Conservation (phyloP, 2,113 vertebrate species). For the Spea multiplicata region DNA sequence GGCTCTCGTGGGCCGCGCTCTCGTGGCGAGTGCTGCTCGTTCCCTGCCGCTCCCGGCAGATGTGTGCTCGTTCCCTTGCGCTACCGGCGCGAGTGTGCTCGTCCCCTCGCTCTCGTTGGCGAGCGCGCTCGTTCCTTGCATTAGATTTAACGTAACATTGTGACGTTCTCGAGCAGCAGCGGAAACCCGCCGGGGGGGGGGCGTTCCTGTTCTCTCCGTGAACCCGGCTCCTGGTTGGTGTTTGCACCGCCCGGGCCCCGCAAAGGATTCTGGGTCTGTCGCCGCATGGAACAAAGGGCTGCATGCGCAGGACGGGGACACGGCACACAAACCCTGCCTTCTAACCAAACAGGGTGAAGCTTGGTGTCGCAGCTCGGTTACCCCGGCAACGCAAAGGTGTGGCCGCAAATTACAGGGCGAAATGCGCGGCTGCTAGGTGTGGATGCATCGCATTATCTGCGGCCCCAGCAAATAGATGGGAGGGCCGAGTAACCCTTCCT, state of each 20-base stretch:
- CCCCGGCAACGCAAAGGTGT: slow-evolving; percentile 50
- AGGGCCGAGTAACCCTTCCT: slow-evolving; percentile 1
- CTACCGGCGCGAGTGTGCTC: too few relatives aligned
- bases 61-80: too few relatives aligned
- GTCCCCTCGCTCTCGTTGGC: too few relatives aligned
- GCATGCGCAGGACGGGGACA: not conserved
- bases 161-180: too few relatives aligned
- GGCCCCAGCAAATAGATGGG: not conserved
- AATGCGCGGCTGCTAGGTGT: slow-evolving; percentile 10
- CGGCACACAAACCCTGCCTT: not conserved
- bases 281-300: slow-evolving; percentile 3
- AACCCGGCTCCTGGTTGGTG: too few relatives aligned
- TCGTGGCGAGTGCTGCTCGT: too few relatives aligned
- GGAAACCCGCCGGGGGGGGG: too few relatives aligned
- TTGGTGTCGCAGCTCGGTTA: slow-evolving; percentile 58
- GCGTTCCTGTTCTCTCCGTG: too few relatives aligned
- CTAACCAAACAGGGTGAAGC: slow-evolving; percentile 52
- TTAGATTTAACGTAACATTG: too few relatives aligned
- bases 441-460: slow-evolving; percentile 21
- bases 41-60: too few relatives aligned
- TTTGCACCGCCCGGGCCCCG: not conserved
- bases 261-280: not conserved
- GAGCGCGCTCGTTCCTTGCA: too few relatives aligned
- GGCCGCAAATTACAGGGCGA: slow-evolving; percentile 30
- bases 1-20: too few relatives aligned